A percentile compares a stretch with the other conserved stretches of the same genome.
These are phyloP conservation scores for Tetramorium simillimum DNA, from an alignment of 1,140 invertebrate species.

Conservation along the genomic window DNA sequence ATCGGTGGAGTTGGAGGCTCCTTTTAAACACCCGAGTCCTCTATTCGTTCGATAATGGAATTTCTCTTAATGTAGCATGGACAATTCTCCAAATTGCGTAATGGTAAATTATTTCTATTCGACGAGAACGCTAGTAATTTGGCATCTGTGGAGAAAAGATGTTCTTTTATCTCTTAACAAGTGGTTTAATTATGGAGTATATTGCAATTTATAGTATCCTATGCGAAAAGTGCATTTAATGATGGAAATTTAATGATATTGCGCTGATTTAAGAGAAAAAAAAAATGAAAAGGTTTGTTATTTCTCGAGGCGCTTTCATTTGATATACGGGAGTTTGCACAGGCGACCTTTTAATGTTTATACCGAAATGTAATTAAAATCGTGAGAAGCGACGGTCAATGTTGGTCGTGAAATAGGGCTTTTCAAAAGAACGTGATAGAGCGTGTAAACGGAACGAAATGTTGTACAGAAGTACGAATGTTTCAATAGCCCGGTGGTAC, in stretches of 20 bases:
- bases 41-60: conserved; percentile 30
- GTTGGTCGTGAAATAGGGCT: not conserved
- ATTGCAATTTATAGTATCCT: not conserved
- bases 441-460: conserved; percentile 28
- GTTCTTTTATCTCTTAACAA: not conserved
- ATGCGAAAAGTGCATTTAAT: not conserved
- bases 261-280: not conserved
- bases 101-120: conserved; percentile 24
- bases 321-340: not conserved
- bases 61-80: conserved; percentile 2
- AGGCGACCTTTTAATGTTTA: conserved; percentile 8
- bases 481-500: not conserved
- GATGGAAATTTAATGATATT: not conserved
- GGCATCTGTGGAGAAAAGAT: not conserved
- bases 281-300: not conserved
- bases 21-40: not conserved
- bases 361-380: conserved; percentile 36
- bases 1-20: not conserved
- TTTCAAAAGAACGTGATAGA: conserved; percentile 25
- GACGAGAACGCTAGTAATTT: not conserved
- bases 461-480: not conserved
- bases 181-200: not conserved
- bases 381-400: conserved; percentile 1
- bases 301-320: not conserved
- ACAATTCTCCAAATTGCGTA: conserved; percentile 18